Conservation (phyloP, 2,888 invertebrate genomes). For the Polylopha cassiicola region DNA sequence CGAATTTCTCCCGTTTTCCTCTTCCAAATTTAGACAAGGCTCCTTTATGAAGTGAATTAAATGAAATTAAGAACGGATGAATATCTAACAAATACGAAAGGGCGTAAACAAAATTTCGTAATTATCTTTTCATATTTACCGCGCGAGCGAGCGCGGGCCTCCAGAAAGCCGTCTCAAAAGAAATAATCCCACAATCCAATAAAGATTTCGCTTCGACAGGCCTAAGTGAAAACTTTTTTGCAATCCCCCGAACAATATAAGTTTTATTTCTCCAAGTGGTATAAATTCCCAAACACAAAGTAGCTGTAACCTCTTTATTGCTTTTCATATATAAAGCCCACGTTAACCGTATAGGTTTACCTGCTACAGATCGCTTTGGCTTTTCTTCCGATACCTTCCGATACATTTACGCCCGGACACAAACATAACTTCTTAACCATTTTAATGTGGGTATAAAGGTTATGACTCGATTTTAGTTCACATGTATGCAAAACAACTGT, state of each 20-base stretch:
- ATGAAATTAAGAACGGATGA: conserved; percentile 21
- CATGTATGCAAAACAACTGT: too few relatives aligned
- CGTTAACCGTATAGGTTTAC: conserved; percentile 62
- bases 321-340: conserved; percentile 69
- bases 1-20: conserved; percentile 2
- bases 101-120: conserved; percentile 34
- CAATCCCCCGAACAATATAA: conserved; percentile 70
- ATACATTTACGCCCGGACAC: neutral
- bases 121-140: conserved; percentile 49
- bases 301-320: conserved; percentile 75
- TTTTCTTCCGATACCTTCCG: conserved; percentile 32
- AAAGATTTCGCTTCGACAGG: conserved; percentile 69
- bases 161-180: conserved; percentile 47
- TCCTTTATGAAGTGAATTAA: conserved; percentile 12
- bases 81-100: conserved; percentile 27
- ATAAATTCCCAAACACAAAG: conserved; percentile 76
- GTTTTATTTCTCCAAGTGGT: conserved; percentile 73
- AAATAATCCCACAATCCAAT: conserved; percentile 69
- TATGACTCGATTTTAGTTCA: too few relatives aligned
- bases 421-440: neutral
- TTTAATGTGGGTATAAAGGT: too few relatives aligned
- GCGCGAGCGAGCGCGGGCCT: conserved; percentile 40
- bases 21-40: conserved; percentile 6
- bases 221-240: conserved; percentile 73
- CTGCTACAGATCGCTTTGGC: conserved; percentile 51